These are phyloP conservation scores for Oxystoma pomonae DNA, from an alignment of 2,888 invertebrate species.

Conservation along the genomic window DNA sequence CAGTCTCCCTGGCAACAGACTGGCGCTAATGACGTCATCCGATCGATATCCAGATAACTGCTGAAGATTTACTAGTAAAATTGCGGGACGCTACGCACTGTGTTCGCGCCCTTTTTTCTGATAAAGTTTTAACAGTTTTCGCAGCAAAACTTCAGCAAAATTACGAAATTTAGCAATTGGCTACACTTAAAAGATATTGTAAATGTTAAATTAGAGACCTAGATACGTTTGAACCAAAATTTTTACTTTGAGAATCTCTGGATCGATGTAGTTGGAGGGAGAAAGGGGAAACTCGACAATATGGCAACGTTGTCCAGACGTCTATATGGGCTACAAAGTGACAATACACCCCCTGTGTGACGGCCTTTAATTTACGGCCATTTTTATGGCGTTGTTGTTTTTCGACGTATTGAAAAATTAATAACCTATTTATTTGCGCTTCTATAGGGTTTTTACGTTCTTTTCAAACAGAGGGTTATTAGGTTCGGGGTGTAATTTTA, in stretches of 20 bases:
- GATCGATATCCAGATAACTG: constrained; percentile 23
- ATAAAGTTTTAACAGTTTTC: too few relatives aligned
- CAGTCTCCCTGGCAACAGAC: constrained; percentile 12
- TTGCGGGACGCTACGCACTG: background rate
- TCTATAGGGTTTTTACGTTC: background rate
- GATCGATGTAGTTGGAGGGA: too few relatives aligned
- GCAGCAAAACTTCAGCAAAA: too few relatives aligned
- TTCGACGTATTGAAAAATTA: background rate
- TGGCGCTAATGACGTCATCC: constrained; percentile 39
- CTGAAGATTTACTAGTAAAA: constrained; percentile 2
- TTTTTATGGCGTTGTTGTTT: background rate
- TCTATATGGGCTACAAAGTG: background rate
- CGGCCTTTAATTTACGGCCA: background rate
- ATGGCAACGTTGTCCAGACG: background rate
- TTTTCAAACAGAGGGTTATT: background rate
- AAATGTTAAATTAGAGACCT: too few relatives aligned
- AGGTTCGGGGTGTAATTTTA: background rate
- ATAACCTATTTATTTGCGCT: background rate
- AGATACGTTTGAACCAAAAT: too few relatives aligned
- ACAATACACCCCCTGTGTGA: background rate
- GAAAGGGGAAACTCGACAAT: background rate
- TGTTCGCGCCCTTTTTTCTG: background rate
- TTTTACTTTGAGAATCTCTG: too few relatives aligned
- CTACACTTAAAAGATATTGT: too few relatives aligned
- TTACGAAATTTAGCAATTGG: too few relatives aligned